Evolutionary conservation across 2,888 invertebrate species (phyloP).

Genomic region (Desoria tigrina): DNA sequence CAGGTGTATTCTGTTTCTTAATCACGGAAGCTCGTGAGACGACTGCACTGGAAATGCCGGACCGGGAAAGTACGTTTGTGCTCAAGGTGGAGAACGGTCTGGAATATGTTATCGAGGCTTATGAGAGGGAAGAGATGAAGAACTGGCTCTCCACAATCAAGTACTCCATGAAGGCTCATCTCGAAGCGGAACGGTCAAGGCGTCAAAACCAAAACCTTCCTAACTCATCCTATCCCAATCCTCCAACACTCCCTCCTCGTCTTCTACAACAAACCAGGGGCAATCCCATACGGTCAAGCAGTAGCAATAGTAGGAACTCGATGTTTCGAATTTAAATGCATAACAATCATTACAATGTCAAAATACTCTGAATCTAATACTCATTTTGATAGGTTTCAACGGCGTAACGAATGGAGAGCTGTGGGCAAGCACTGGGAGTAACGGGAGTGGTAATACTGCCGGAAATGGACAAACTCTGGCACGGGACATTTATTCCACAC

Average conservation of each 20-base stretch:
- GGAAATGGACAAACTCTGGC: slow-evolving; percentile 3
- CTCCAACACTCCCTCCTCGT: slow-evolving; percentile 46
- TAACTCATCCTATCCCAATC: slow-evolving; percentile 32
- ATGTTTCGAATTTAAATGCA: background rate
- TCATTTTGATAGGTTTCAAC: slow-evolving; percentile 18
- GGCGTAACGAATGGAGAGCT: slow-evolving; percentile 25
- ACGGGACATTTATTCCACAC: slow-evolving; percentile 46
- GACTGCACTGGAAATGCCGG: slow-evolving; percentile 94
- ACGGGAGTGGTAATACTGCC: slow-evolving; percentile 23
- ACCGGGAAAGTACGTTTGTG: slow-evolving; percentile 94
- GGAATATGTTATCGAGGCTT: slow-evolving; percentile 94
- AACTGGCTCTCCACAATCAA: slow-evolving; percentile 90
- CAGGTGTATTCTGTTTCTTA: slow-evolving; percentile 92
- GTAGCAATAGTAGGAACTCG: slow-evolving; percentile 23
- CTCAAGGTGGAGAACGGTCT: slow-evolving; percentile 89
- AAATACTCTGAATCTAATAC: too few species aligned
- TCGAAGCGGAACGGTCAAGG: slow-evolving; percentile 32
- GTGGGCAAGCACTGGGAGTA: slow-evolving; percentile 33
- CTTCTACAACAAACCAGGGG: slow-evolving; percentile 31
- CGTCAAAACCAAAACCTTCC: slow-evolving; percentile 32
- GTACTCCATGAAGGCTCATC: slow-evolving; percentile 55
- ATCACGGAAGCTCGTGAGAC: slow-evolving; percentile 93
- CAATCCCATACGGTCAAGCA: slow-evolving; percentile 21
- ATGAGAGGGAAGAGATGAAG: slow-evolving; percentile 84
- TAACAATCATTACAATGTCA: slow-evolving; percentile 12